Conservation (phyloP, 2,113 vertebrate species). For the Heterocephalus glaber region DNA sequence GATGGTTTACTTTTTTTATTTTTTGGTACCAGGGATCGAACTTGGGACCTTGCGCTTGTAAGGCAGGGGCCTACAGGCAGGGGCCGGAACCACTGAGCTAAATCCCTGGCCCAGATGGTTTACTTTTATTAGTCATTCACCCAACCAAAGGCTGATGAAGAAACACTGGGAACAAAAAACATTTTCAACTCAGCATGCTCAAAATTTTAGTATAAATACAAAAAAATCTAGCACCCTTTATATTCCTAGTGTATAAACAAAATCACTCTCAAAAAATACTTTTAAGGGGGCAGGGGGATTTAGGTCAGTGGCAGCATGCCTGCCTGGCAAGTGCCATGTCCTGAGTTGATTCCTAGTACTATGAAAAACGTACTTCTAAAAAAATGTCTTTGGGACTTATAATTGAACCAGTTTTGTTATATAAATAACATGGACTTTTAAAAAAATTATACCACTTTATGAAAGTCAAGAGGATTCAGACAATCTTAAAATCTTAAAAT, state of each 20-base stretch:
- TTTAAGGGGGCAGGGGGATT: not conserved
- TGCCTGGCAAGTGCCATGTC: too few relatives aligned
- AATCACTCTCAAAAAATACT: not conserved
- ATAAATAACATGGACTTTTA: not conserved
- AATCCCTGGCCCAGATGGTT: too few relatives aligned
- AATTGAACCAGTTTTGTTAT: slow-evolving; percentile 14
- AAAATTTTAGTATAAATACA: not conserved
- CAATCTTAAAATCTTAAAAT: slow-evolving; percentile 24
- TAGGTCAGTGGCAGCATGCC: too few relatives aligned
- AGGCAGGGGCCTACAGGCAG: too few relatives aligned
- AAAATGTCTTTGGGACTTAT: not conserved
- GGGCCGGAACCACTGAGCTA: too few relatives aligned
- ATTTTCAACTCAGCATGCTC: not conserved
- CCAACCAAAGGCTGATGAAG: slow-evolving; percentile 4
- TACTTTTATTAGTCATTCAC: not conserved
- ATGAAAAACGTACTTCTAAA: not conserved
- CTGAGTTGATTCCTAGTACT: not conserved
- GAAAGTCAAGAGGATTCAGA: not conserved
- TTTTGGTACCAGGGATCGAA: too few relatives aligned
- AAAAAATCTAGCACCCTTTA: not conserved
- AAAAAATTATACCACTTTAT: not conserved
- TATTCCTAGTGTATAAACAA: not conserved
- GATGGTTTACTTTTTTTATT: not conserved
- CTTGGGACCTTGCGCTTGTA: too few relatives aligned
- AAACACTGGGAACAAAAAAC: not conserved